A percentile compares a stretch with the other conserved stretches of the same genome.
phyloP scores from a whole-genome alignment of 1,140 invertebrate species.

The Sesamia nonagrioides region DNA sequence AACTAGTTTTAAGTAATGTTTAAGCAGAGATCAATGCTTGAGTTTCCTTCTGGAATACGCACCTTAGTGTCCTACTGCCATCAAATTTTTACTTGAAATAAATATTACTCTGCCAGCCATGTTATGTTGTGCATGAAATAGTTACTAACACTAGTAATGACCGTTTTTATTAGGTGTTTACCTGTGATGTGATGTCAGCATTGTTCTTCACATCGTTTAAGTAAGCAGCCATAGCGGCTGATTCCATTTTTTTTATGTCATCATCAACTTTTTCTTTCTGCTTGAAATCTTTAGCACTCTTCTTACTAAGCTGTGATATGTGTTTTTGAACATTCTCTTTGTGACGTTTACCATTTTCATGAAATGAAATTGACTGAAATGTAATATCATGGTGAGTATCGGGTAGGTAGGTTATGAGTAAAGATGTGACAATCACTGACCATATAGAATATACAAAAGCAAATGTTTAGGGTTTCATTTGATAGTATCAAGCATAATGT shows the following conservation, averaged over 20 bases:
- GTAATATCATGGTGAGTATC: background rate
- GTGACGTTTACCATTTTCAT: constrained; percentile 97
- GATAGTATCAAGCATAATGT: background rate
- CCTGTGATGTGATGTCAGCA: constrained; percentile 91
- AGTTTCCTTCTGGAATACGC: no score
- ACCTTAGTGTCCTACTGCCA: no score
- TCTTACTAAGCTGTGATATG: constrained; percentile 95
- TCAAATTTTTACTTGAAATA: no score
- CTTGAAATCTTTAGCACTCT: constrained; percentile 93
- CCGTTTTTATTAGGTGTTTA: constrained; percentile 56
- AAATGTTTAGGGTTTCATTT: background rate
- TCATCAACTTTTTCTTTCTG: constrained; percentile 92
- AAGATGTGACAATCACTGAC: background rate
- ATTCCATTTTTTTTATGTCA: constrained; percentile 96
- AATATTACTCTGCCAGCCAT: no score
- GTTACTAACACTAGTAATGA: no score
- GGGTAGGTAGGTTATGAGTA: background rate
- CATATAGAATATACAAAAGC: background rate
- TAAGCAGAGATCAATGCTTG: no score
- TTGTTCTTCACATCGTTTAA: constrained; percentile 92
- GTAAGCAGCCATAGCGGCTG: constrained; percentile 94
- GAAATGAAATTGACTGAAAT: constrained; percentile 96
- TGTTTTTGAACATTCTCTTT: constrained; percentile 97
- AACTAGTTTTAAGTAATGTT: no score
- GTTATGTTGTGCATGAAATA: no score